Evolutionary conservation across 2,113 vertebrate genomes (phyloP).

Genomic region (Oryzias woworae): DNA sequence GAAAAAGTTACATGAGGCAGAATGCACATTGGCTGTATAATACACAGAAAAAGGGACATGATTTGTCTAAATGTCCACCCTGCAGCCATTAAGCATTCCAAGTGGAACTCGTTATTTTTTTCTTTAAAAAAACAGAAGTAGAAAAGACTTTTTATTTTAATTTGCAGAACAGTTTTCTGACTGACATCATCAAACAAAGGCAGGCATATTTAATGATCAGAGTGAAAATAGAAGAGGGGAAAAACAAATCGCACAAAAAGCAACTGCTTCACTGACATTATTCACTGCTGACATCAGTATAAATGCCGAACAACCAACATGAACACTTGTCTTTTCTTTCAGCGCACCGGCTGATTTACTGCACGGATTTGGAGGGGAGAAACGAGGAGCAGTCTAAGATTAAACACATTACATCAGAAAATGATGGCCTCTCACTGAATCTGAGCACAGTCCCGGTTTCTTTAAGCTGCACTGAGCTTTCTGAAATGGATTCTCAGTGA

Average conservation of each 20-base stretch:
- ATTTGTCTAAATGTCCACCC: too few relatives aligned
- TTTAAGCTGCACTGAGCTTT: constrained; percentile 60
- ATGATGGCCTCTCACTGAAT: constrained; percentile 25
- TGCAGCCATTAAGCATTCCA: too few relatives aligned
- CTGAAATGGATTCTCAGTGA: constrained; percentile 72
- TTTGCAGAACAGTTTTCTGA: too few relatives aligned
- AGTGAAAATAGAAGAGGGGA: constrained; percentile 1
- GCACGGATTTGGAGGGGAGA: constrained; percentile 28
- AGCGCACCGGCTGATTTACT: constrained; percentile 50
- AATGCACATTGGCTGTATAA: too few relatives aligned
- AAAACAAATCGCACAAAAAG: constrained; percentile 5
- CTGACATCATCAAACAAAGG: constrained; percentile 4
- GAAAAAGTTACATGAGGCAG: too few relatives aligned
- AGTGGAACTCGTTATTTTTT: too few relatives aligned
- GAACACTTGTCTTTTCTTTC: constrained; percentile 38
- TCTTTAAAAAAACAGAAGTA: background rate
- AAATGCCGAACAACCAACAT: constrained; percentile 27
- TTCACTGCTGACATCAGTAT: constrained; percentile 23
- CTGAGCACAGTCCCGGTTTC: constrained; percentile 42
- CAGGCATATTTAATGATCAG: background rate
- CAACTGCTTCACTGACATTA: constrained; percentile 6
- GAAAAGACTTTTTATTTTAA: background rate
- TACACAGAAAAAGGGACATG: too few relatives aligned
- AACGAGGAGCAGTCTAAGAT: constrained; percentile 50
- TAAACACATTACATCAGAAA: constrained; percentile 48